Evolutionary conservation across 1,140 invertebrate genomes (phyloP), one percentile per base, ranked within the genome.

Genomic region (Zaprionus kolodkinae): DNA sequence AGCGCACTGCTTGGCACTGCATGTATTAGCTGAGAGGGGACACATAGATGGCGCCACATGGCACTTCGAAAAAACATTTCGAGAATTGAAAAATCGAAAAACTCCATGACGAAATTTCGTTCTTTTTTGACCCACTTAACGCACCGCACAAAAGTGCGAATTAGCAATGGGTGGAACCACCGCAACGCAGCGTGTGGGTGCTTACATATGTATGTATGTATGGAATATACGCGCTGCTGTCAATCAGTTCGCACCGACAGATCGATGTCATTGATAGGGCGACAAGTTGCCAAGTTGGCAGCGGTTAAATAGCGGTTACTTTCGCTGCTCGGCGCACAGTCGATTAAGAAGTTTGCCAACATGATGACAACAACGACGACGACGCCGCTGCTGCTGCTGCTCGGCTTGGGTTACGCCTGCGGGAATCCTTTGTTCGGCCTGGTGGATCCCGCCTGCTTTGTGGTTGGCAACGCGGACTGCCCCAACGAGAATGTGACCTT

Each of bases 401-500:
- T 85, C 25, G 72, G 85, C 6, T 10, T 40, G 9, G 54, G 38
- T 17, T 61, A 15, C 25, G 52, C 48, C 9, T 5, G 10, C 4
- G 81, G 52, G 10, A 89, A 86, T 72, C 79, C 91, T 0, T 1
- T 92, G 27, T 9, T 77, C 27, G 91, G 84, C 7, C 27, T 91
- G 2, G 13, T 91, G 0, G 78, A 91, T 88, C 74, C 91, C 0
- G 40, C 70, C 6, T 92, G 91, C 45, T 76, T 80, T 70, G 91
- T 92, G 1, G 77, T 67, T 6, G 57, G 83, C 7, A 52, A 80
- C 2, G 74, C 91, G 55, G 81, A 93, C 25, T 95, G 94, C 91
- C 94, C 94, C 3, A 93, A 94, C 79, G 33, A 92, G 81, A 94
- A 95, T 79, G 86, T 95, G 9, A 94, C 94, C n/a, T 95, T 94